Percentiles rank a stretch among this genome's conserved stretches.
Conservation (phyloP, 1,140 invertebrate species). For the Acromyrmex heyeri region DNA sequence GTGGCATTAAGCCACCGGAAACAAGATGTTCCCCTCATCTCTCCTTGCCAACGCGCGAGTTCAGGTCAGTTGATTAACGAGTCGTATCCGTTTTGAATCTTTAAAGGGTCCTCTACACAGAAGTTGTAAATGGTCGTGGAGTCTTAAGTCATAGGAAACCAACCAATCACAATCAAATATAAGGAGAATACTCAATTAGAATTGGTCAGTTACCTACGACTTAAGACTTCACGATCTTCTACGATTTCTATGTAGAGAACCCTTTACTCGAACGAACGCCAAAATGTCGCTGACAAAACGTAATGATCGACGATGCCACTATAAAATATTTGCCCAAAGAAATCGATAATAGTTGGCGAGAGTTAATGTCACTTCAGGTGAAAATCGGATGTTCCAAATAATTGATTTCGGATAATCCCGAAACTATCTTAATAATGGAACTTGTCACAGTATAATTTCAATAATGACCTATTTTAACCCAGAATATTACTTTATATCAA, state of each 20-base stretch:
- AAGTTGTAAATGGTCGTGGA: too few relatives aligned
- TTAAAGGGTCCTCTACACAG: too few relatives aligned
- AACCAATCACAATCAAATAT: too few relatives aligned
- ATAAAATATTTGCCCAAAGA: background rate
- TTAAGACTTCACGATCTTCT: too few relatives aligned
- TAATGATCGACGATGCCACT: background rate
- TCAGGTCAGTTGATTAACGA: conserved; percentile 58
- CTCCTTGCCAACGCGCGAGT: conserved; percentile 51
- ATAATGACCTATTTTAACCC: background rate
- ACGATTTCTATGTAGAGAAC: too few relatives aligned
- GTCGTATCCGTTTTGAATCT: conserved; percentile 41
- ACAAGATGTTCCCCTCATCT: conserved; percentile 53
- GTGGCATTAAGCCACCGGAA: conserved; percentile 71
- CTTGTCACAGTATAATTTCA: conserved; percentile 9
- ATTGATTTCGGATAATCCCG: conserved; percentile 15
- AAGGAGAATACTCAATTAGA: too few relatives aligned
- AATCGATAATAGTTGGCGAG: background rate
- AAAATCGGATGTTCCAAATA: background rate
- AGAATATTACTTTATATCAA: background rate
- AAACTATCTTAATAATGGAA: background rate
- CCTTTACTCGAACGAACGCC: conserved; percentile 14
- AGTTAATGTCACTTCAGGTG: background rate
- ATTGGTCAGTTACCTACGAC: too few relatives aligned
- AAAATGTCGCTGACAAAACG: background rate
- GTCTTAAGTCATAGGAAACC: too few relatives aligned